These are phyloP conservation scores for Vanacampus margaritifer DNA, from an alignment of 2,113 vertebrate genomes.

Conservation along the genomic window DNA sequence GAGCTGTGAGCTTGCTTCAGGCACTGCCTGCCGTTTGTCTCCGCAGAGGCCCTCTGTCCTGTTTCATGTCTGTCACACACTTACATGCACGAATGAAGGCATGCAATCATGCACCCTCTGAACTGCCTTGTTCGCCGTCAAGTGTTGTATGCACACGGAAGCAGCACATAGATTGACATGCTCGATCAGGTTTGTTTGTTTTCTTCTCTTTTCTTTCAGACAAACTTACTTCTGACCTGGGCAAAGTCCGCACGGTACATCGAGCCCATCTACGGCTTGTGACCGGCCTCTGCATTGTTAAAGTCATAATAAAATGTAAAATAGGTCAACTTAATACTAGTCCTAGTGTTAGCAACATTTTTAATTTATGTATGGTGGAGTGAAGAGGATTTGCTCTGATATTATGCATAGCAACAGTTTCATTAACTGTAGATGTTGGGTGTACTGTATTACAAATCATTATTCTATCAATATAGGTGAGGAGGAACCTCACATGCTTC, in stretches of 20 bases:
- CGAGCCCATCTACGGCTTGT: background rate
- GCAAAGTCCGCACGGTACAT: background rate
- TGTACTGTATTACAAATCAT: no score
- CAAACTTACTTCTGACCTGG: background rate
- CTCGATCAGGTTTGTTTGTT: background rate
- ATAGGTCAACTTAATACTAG: no score
- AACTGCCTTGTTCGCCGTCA: conserved; percentile 15
- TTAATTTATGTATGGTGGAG: no score
- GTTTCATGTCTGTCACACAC: conserved; percentile 61
- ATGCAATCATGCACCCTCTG: conserved; percentile 20
- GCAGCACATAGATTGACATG: background rate
- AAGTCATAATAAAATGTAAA: background rate
- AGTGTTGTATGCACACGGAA: background rate
- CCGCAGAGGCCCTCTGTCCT: conserved; percentile 50
- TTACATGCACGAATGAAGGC: conserved; percentile 55
- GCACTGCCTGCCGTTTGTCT: conserved; percentile 61
- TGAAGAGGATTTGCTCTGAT: no score
- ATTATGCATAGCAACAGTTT: no score
- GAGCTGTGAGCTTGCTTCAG: conserved; percentile 69
- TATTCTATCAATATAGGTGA: no score
- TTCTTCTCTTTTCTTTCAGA: conserved; percentile 2
- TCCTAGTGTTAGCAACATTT: no score
- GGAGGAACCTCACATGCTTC: no score
- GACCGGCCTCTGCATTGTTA: background rate
- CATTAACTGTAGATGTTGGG: no score